These are phyloP conservation scores for Drosophila lowei DNA, from an alignment of 1,140 invertebrate genomes.

Conservation along the genomic window DNA sequence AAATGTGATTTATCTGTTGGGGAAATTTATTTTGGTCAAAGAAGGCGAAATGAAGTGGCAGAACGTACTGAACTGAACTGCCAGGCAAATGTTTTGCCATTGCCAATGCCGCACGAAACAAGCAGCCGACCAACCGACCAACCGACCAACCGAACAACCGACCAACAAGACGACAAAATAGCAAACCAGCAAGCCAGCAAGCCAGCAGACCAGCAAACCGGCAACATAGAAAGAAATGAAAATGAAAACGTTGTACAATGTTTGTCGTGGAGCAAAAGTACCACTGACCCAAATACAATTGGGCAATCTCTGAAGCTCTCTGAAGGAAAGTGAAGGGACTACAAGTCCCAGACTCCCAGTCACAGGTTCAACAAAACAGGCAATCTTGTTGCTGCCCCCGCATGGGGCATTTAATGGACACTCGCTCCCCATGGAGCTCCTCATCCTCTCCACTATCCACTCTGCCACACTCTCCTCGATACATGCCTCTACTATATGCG, in stretches of 20 bases:
- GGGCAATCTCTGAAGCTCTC: not conserved
- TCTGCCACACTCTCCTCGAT: not conserved
- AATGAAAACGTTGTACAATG: constrained; percentile 34
- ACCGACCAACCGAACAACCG: not conserved
- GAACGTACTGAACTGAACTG: constrained; percentile 4
- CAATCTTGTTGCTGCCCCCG: constrained; percentile 25
- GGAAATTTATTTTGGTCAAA: constrained; percentile 50
- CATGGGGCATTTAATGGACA: constrained; percentile 40
- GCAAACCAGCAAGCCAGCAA: constrained; percentile 6
- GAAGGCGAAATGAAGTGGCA: constrained; percentile 51
- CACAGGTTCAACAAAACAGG: constrained; percentile 31
- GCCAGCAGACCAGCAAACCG: constrained; percentile 16
- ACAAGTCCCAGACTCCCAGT: constrained; percentile 12
- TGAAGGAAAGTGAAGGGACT: not conserved
- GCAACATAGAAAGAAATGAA: constrained; percentile 15
- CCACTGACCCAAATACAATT: constrained; percentile 46
- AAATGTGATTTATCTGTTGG: constrained; percentile 62
- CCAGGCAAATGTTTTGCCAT: constrained; percentile 9
- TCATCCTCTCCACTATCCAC: not conserved
- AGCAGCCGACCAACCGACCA: not conserved
- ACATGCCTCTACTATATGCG: constrained; percentile 23
- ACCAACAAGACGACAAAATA: not conserved
- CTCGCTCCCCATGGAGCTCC: not conserved
- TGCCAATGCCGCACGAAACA: not conserved
- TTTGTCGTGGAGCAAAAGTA: constrained; percentile 42